phyloP scores from a whole-genome alignment of 2,113 vertebrate genomes.

The Ploceus nigricollis region DNA sequence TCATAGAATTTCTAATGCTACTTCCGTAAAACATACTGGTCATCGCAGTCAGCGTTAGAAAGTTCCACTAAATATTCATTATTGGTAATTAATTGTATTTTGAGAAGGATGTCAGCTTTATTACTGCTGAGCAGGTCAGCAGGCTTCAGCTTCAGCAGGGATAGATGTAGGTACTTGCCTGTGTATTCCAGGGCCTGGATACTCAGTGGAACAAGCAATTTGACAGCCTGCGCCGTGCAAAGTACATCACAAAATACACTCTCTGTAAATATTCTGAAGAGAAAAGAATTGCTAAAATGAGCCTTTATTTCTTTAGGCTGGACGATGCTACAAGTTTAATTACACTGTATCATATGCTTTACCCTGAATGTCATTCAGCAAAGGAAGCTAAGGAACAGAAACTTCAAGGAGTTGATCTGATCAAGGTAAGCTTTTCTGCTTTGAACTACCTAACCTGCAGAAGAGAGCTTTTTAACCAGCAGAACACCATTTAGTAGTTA shows the following conservation, averaged over 20 bases:
- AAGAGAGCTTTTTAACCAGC: neutral
- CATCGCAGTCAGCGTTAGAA: neutral
- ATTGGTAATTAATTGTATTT: neutral
- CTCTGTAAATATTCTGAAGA: neutral
- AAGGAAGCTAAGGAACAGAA: constrained; percentile 74
- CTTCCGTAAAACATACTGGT: neutral
- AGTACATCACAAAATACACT: neutral
- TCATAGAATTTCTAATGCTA: neutral
- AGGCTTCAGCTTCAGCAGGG: neutral
- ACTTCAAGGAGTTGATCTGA: constrained; percentile 77
- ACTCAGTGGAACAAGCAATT: neutral
- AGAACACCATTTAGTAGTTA: neutral
- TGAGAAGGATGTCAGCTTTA: neutral
- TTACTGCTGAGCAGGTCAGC: neutral
- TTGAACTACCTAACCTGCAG: neutral
- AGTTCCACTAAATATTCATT: neutral
- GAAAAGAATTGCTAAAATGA: neutral
- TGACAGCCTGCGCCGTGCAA: neutral
- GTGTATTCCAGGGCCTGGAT: neutral
- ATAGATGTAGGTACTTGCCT: neutral
- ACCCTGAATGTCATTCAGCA: constrained; percentile 87
- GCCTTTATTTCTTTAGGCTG: constrained; percentile 64
- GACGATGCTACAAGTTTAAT: constrained; percentile 84
- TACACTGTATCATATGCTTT: constrained; percentile 84
- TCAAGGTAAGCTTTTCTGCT: constrained; percentile 79